Evolutionary conservation across 1,140 invertebrate species (phyloP), one percentile per base, ranked within the genome.

Genomic region (Stegodyphus mimosarum): DNA sequence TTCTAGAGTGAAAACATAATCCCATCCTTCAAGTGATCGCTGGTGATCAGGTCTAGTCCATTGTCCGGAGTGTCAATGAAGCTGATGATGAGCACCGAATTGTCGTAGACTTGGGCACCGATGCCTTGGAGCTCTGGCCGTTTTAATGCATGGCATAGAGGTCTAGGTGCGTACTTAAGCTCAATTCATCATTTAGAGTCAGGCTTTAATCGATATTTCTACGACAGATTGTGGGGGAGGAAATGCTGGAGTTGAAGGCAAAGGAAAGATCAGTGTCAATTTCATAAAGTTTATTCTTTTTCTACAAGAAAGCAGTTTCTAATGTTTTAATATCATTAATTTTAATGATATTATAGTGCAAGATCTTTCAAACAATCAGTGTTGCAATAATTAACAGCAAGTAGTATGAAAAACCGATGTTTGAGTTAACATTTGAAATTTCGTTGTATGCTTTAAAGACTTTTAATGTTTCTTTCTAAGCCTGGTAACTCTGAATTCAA

Each of bases 141-240:
- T 60, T 74, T 83, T 83, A 83, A 83, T 71, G 60, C 33, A 83
- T 63, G 70, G 67, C 63, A 60, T 18, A 53, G 74, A 71, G 80
- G 80, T 83, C 80, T 83, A 83, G 72, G 80, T 83, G 80, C 55
- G 67, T 83, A 83, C 70, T 83, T 83, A 83, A 72, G 80, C 60
- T 52, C 80, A 66, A 83, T 83, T 83, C 80, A 83, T 83, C 80
- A 83, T 83, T 83, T 83, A 83, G 80, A 67, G 67, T 66, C 70
- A n/a, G 78, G 55, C 51, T 80, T 80, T 80, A 80, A 80, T 80
- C 78, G 78, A 80, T 80, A 80, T 60, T 33, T 50, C 70, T 53
- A n/a, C 66, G 78, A 80, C 78, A 80, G 78, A 80, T 80, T 80
- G 69, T 18, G 51, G 13, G 49, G 69, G 48, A 67, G 18, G 52